phyloP scores from a whole-genome alignment of 2,797 vertebrate genomes.

The Mormyrus proboscirostris region DNA sequence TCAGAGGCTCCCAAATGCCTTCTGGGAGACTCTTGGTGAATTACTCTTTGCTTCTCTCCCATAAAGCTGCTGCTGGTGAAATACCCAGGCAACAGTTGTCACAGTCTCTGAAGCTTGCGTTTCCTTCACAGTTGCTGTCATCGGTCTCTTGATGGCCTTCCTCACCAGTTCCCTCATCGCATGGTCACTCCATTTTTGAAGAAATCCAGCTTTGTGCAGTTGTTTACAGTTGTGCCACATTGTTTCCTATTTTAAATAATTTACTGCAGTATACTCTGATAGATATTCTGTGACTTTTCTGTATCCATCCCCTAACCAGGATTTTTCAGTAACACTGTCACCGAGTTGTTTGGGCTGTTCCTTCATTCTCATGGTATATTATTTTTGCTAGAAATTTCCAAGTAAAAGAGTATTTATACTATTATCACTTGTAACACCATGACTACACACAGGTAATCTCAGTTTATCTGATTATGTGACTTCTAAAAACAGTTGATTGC shows the following conservation, averaged over 20 bases:
- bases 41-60: background rate
- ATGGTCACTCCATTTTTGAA: background rate
- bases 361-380: background rate
- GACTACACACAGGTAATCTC: background rate
- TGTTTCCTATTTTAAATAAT: background rate
- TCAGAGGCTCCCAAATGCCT: background rate
- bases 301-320: background rate
- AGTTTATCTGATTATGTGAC: background rate
- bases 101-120: background rate
- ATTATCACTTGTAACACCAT: background rate
- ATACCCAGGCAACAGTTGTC: background rate
- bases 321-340: background rate
- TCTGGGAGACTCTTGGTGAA: background rate
- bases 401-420: background rate
- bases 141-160: background rate
- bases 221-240: background rate
- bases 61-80: background rate
- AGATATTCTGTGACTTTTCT: background rate
- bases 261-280: background rate
- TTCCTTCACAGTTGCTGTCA: background rate
- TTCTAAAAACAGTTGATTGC: background rate
- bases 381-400: background rate
- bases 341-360: background rate
- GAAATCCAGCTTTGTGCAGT: background rate
- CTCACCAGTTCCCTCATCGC: background rate